A percentile compares a stretch with the other conserved stretches of the same genome.
phyloP scores from a whole-genome alignment of 2,113 vertebrate species.

The Nestor notabilis region DNA sequence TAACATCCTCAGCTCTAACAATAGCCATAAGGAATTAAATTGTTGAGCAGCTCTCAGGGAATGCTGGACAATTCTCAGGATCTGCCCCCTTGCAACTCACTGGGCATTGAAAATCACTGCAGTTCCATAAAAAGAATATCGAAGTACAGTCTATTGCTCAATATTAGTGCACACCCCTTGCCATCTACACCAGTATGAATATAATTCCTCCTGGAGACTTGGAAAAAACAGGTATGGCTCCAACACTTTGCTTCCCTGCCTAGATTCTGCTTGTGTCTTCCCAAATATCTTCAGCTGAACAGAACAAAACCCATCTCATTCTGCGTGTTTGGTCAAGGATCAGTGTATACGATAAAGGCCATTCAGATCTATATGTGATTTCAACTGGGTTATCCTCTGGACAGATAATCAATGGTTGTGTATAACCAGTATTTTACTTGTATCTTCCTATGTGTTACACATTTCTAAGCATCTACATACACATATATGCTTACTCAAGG shows the following conservation, averaged over 20 bases:
- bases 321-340: background rate
- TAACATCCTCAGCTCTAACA: background rate
- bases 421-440: background rate
- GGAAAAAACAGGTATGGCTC: background rate
- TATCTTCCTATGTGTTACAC: background rate
- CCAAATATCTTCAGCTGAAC: background rate
- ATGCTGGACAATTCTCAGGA: background rate
- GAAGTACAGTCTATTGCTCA: background rate
- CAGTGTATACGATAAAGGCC: background rate
- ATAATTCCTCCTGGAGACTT: background rate
- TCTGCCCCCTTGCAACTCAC: background rate
- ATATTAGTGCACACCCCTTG: fast-evolving
- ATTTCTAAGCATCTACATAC: background rate
- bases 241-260: background rate
- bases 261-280: background rate
- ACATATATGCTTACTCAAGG: background rate
- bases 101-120: fast-evolving
- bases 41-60: background rate
- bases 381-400: background rate
- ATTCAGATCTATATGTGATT: background rate
- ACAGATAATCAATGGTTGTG: background rate
- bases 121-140: background rate
- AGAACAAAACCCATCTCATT: background rate
- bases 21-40: background rate
- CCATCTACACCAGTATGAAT: fast-evolving